Base-by-base conservation (phyloP, 2,797 vertebrate genomes). In the Danionella dracula region DNA sequence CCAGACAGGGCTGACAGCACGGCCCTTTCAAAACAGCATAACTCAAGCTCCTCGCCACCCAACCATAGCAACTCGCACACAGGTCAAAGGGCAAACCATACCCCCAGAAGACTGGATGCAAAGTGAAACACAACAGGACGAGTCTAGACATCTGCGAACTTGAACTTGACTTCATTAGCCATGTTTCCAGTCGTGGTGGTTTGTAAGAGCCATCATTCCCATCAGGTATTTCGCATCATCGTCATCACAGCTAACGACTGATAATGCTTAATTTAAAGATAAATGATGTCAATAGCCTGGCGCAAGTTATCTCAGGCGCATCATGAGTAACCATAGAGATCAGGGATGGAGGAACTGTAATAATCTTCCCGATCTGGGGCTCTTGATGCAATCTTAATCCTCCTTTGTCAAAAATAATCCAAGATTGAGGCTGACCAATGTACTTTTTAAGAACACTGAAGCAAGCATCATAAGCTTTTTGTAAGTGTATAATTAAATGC, bases 1-100 rank as follows among this genome's bases (percentile, higher is more conserved):
- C 89, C 91, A 93, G 92, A 94, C 92, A 90, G 83, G 92, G 89
- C 88, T 95, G 93, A 97, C 95, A 96, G 92, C 90, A 93, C 78
- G 87, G 90, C 90, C 92, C 93, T 94, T 94, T 90, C 91, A 91
- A 66, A 74, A 37, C 83, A 76, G 90, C 94, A 95, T 96, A 92
- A 91, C 90, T 96, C 84, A 85, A 87, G 77, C 73, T 83, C 84
- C 85, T 83, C 87, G 82, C 84, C 82, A 84, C 81, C 87, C 90
- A 92, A 90, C 92, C 95, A 91, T 96, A 92, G 94, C 93, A 98
- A 98, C 95, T 81, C 78, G 74, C 67, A 48, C 74, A 74, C 77
- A 83, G 89, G 88, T 88, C 86, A 90, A 84, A 88, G 89, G 85
- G 78, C 82, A 83, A 70, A 66, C 74, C 78, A 80, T 75, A 77